Conservation (phyloP, 2,888 invertebrate genomes). For the Apodemia mormo region DNA sequence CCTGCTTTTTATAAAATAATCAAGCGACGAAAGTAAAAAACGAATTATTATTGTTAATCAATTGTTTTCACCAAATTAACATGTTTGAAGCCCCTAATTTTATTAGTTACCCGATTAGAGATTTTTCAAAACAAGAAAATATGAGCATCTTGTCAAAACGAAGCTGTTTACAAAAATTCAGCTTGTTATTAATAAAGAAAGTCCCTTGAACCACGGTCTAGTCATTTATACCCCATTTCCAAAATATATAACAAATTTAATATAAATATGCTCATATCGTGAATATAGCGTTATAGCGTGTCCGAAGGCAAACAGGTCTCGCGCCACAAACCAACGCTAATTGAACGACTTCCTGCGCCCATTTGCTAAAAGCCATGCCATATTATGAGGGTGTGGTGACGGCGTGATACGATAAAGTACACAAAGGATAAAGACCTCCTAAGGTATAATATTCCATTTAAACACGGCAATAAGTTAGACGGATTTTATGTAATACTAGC, state of each 20-base stretch:
- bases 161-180: too few species aligned
- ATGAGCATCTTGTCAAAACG: too few species aligned
- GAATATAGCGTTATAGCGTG: slow-evolving; percentile 22
- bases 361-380: slow-evolving; percentile 20
- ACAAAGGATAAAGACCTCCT: not conserved
- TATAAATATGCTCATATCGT: slow-evolving; percentile 7
- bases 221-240: not conserved
- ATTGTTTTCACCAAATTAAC: too few species aligned
- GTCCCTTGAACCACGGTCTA: too few species aligned
- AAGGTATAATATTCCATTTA: not conserved
- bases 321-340: slow-evolving; percentile 50
- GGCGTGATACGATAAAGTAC: not conserved
- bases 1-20: too few species aligned
- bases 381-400: slow-evolving; percentile 18
- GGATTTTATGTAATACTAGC: not conserved
- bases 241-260: not conserved
- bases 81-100: too few species aligned
- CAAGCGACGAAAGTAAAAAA: too few species aligned
- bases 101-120: too few species aligned
- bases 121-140: too few species aligned
- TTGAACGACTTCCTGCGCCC: slow-evolving; percentile 47
- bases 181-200: too few species aligned
- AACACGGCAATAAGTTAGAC: not conserved
- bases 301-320: slow-evolving; percentile 28
- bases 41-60: too few species aligned